Evolutionary conservation across 1,140 invertebrate species (phyloP).

Genomic region (Bemisia tabaci): DNA sequence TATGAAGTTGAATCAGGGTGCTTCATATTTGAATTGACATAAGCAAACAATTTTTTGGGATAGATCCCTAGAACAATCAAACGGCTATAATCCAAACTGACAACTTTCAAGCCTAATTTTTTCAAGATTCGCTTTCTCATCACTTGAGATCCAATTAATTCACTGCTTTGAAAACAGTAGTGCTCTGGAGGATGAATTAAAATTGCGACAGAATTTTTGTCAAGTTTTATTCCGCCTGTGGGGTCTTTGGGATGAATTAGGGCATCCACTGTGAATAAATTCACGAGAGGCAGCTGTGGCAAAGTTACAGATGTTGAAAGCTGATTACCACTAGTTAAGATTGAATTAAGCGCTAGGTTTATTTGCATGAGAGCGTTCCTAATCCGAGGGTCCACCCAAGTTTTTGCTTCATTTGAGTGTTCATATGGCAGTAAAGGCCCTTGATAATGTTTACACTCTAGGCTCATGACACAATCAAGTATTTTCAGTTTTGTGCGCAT

Average conservation of each 20-base stretch:
- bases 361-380: neutral
- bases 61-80: conserved; percentile 33
- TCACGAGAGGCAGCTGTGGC: conserved; percentile 38
- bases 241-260: conserved; percentile 35
- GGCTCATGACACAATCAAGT: conserved; percentile 46
- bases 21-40: neutral
- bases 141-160: conserved; percentile 44
- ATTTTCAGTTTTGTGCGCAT: conserved; percentile 37
- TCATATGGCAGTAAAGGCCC: conserved; percentile 44
- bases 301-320: conserved; percentile 37
- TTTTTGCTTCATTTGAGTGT: conserved; percentile 32
- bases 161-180: conserved; percentile 39
- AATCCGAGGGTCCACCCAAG: conserved; percentile 39
- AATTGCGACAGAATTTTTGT: conserved; percentile 37
- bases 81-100: conserved; percentile 40
- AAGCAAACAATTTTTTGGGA: neutral
- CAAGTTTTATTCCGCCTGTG: conserved; percentile 12
- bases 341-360: conserved; percentile 7
- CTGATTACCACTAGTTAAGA: conserved; percentile 32
- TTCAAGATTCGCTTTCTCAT: conserved; percentile 46
- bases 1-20: neutral
- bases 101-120: conserved; percentile 45
- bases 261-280: conserved; percentile 46
- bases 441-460: conserved; percentile 43
- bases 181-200: conserved; percentile 50